phyloP scores from a whole-genome alignment of 2,888 invertebrate genomes.

The Hartigia nigra region DNA sequence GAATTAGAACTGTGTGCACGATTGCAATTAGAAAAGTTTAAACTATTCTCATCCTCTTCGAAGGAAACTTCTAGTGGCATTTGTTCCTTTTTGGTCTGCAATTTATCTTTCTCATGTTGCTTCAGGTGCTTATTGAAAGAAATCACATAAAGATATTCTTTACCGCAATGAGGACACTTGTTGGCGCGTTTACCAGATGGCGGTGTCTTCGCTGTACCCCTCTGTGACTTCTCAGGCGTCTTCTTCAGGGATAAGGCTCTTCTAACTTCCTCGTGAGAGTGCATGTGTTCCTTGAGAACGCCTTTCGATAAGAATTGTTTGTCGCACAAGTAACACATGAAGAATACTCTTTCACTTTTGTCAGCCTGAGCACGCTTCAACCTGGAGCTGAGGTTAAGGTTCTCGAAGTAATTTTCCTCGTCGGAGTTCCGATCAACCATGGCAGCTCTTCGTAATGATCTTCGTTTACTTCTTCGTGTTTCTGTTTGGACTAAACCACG shows the following conservation, averaged over 20 bases:
- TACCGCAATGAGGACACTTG: constrained; percentile 62
- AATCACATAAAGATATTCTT: constrained; percentile 61
- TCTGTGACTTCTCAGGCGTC: constrained; percentile 40
- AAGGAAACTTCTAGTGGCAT: constrained; percentile 48
- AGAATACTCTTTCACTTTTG: constrained; percentile 53
- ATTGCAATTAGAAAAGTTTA: background rate
- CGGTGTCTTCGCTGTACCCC: constrained; percentile 33
- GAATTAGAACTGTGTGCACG: background rate
- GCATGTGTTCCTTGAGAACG: constrained; percentile 61
- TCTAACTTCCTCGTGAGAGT: constrained; percentile 60
- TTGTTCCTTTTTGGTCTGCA: constrained; percentile 35
- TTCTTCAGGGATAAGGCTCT: constrained; percentile 48
- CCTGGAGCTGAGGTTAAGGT: constrained; percentile 59
- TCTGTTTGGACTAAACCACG: constrained; percentile 32
- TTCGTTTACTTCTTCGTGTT: constrained; percentile 50
- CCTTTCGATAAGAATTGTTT: constrained; percentile 58
- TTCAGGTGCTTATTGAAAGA: constrained; percentile 62
- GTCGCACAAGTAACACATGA: constrained; percentile 61
- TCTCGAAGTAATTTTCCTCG: constrained; percentile 62
- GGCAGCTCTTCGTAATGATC: constrained; percentile 29
- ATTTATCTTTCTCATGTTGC: constrained; percentile 56
- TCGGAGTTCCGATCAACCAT: constrained; percentile 43
- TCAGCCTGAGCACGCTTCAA: constrained; percentile 50
- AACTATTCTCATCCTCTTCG: constrained; percentile 12
- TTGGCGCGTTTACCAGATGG: constrained; percentile 58